Evolutionary conservation across 2,797 vertebrate species (phyloP).

Genomic region (Carduelis carduelis): DNA sequence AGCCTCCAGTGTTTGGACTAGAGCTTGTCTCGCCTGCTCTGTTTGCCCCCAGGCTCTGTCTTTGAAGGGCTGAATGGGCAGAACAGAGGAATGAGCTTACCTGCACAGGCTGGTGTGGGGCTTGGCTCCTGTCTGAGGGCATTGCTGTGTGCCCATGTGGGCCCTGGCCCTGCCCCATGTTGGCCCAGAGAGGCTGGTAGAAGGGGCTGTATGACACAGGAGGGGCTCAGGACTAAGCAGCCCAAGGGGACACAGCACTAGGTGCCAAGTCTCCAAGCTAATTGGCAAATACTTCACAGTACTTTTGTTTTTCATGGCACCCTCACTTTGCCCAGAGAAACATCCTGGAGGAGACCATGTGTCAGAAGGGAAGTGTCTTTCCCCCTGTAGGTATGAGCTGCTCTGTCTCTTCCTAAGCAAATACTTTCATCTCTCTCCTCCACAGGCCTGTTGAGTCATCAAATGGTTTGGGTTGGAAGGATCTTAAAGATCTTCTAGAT

Average conservation of each 20-base stretch:
- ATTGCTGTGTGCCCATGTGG: fast-evolving
- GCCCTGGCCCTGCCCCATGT: background rate
- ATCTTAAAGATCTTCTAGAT: background rate
- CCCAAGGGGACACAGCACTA: fast-evolving
- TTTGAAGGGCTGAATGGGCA: background rate
- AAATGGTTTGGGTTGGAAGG: background rate
- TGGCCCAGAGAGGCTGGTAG: background rate
- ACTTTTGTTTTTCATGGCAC: background rate
- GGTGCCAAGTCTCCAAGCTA: background rate
- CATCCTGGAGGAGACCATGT: background rate
- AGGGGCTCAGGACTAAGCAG: background rate
- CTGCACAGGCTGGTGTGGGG: background rate
- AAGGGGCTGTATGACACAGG: fast-evolving
- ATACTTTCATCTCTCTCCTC: background rate
- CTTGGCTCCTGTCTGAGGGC: background rate
- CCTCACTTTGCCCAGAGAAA: background rate
- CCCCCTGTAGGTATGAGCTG: fast-evolving
- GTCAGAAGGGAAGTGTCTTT: background rate
- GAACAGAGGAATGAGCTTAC: background rate
- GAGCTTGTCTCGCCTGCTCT: background rate
- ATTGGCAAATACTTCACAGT: fast-evolving
- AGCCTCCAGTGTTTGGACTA: background rate
- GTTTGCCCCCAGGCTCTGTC: background rate
- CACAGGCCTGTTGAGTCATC: background rate
- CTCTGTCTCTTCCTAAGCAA: background rate